A percentile compares a stretch with the other conserved stretches of the same genome.
Conservation (phyloP, 2,888 invertebrate genomes). For the Hypsopygia costalis region DNA sequence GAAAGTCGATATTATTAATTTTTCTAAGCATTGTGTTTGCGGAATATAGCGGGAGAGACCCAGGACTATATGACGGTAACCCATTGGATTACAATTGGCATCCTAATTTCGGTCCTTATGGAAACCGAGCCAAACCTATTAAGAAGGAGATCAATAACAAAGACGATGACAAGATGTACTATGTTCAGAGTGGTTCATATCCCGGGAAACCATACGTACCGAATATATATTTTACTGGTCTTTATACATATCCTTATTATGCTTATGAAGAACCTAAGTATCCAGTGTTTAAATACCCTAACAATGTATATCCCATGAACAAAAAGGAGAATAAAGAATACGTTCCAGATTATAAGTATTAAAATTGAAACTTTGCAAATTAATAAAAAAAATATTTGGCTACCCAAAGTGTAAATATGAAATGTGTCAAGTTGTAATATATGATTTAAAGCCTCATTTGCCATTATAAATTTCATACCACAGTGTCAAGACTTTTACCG, state of each 20-base stretch:
- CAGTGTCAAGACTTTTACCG: too few species aligned
- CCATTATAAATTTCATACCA: too few species aligned
- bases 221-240: conserved; percentile 28
- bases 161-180: conserved; percentile 34
- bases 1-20: not conserved
- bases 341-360: not conserved
- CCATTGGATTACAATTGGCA: conserved; percentile 30
- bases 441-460: too few species aligned
- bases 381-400: too few species aligned
- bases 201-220: conserved; percentile 29
- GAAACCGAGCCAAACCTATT: conserved; percentile 35
- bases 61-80: conserved; percentile 6
- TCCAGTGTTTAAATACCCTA: conserved; percentile 28
- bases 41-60: not conserved
- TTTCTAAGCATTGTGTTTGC: not conserved
- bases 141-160: too few species aligned
- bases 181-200: conserved; percentile 17
- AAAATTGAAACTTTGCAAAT: too few species aligned
- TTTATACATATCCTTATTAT: conserved; percentile 42
- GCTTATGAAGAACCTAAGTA: conserved; percentile 31
- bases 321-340: conserved; percentile 3
- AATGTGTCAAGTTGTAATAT: too few species aligned
- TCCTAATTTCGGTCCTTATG: conserved; percentile 29
- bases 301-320: conserved; percentile 5
- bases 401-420: too few species aligned